phyloP scores from a whole-genome alignment of 2,113 vertebrate genomes.

The Tyrannus savana region DNA sequence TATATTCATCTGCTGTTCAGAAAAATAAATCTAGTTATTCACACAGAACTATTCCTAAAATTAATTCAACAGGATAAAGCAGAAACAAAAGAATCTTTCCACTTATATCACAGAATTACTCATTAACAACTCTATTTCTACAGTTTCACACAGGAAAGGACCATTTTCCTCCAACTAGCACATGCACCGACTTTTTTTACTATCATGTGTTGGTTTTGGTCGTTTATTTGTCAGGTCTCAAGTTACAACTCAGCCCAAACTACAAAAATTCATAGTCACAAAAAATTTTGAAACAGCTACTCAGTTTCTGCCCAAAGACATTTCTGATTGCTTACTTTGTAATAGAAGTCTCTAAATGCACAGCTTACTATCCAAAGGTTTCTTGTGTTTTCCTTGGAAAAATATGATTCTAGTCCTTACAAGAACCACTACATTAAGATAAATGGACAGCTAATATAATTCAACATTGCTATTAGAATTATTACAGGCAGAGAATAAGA shows the following conservation, averaged over 20 bases:
- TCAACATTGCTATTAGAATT: neutral
- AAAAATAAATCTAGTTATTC: neutral
- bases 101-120: neutral
- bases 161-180: neutral
- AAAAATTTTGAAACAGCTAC: neutral
- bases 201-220: neutral
- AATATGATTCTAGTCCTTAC: neutral
- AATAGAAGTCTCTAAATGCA: neutral
- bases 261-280: neutral
- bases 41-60: neutral
- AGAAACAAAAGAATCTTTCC: neutral
- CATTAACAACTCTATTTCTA: neutral
- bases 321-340: neutral
- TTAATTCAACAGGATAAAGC: neutral
- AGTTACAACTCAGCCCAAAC: neutral
- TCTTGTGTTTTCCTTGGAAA: neutral
- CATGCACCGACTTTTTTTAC: neutral
- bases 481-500: neutral
- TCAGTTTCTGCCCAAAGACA: neutral
- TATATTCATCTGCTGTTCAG: neutral
- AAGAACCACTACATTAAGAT: neutral
- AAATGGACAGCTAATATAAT: neutral
- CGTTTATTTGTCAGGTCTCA: neutral
- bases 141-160: neutral
- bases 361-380: neutral